Percentiles rank a stretch among this genome's conserved stretches.
These are phyloP conservation scores for Boloria selene DNA, from an alignment of 2,888 invertebrate species.

Conservation along the genomic window DNA sequence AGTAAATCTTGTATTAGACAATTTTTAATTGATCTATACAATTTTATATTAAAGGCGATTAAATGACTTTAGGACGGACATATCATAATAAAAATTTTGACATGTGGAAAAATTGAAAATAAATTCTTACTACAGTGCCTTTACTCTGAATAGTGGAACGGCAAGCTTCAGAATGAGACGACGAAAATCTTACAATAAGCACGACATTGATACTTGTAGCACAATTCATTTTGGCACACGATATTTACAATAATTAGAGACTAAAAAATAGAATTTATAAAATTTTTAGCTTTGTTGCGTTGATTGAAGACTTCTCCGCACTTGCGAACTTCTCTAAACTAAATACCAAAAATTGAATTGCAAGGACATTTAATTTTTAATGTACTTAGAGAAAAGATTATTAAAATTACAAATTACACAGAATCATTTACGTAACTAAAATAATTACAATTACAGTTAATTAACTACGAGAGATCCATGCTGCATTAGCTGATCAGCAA, in stretches of 20 bases:
- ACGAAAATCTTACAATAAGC: constrained; percentile 20
- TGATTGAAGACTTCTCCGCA: constrained; percentile 8
- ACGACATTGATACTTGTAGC: constrained; percentile 27
- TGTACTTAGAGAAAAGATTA: constrained; percentile 57
- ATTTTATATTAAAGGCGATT: constrained; percentile 61
- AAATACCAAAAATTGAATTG: constrained; percentile 29
- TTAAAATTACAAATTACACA: constrained; percentile 35
- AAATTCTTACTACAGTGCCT: constrained; percentile 14
- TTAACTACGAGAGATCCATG: constrained; percentile 75
- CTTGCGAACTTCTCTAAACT: constrained; percentile 23
- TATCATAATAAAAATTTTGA: constrained; percentile 61
- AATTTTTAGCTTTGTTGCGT: neutral
- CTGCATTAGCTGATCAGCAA: constrained; percentile 59
- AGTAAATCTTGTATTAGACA: constrained; percentile 3
- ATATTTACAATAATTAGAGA: constrained; percentile 31
- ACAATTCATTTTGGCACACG: constrained; percentile 35
- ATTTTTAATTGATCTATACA: constrained; percentile 35
- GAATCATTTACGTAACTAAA: constrained; percentile 64
- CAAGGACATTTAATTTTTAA: constrained; percentile 38
- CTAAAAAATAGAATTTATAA: constrained; percentile 14
- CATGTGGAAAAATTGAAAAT: constrained; percentile 24
- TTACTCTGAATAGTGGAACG: constrained; percentile 5
- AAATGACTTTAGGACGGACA: constrained; percentile 81
- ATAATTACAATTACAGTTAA: constrained; percentile 52
- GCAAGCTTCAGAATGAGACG: constrained; percentile 13